phyloP scores from a whole-genome alignment of 2,797 vertebrate species.

The Sebastes elongatus region DNA sequence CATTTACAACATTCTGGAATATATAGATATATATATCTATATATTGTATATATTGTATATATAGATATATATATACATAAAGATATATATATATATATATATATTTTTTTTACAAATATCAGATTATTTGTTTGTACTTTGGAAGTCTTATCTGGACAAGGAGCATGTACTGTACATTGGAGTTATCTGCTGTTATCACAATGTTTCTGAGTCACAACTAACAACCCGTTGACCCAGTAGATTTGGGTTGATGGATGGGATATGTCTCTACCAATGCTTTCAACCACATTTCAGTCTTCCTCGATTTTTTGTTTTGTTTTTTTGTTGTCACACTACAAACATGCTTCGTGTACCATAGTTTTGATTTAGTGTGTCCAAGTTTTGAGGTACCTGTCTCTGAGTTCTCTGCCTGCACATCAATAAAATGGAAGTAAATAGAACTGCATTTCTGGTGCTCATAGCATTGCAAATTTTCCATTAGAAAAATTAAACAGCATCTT shows the following conservation, averaged over 20 bases:
- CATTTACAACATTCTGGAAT: background rate
- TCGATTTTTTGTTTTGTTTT: background rate
- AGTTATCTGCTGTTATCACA: background rate
- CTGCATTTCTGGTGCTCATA: background rate
- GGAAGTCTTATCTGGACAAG: background rate
- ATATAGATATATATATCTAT: fast-evolving
- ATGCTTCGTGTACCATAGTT: background rate
- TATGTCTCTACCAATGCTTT: background rate
- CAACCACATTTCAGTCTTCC: background rate
- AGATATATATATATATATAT: too few relatives aligned
- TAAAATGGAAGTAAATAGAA: background rate
- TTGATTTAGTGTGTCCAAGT: background rate
- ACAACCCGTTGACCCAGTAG: background rate
- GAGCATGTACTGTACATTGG: background rate
- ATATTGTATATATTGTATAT: too few relatives aligned
- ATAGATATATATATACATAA: background rate
- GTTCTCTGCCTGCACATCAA: background rate
- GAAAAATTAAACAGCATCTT: background rate
- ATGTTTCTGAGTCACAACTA: background rate
- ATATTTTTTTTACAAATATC: background rate
- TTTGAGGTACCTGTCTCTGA: background rate
- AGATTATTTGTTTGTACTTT: background rate
- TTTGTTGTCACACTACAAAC: background rate
- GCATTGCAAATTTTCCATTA: background rate
- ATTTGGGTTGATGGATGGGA: background rate